These are phyloP conservation scores for Sebastiscus albofasciatus DNA, from an alignment of 2,797 vertebrate species.

Conservation along the genomic window DNA sequence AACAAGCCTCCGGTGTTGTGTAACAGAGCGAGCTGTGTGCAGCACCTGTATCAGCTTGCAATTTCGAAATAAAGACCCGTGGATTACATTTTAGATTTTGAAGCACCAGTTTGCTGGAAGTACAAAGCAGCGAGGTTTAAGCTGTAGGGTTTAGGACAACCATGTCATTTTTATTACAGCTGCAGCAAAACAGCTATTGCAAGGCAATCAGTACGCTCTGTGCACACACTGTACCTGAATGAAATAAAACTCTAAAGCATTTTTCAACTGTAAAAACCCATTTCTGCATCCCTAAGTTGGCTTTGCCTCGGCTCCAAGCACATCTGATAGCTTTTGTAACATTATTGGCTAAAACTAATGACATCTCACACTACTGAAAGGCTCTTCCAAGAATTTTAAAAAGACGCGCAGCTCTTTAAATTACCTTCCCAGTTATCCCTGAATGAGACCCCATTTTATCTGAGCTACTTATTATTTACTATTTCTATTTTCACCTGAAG, in stretches of 20 bases:
- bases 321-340: too few species aligned
- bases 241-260: neutral
- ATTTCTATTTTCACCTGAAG: too few species aligned
- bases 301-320: too few species aligned
- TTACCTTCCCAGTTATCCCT: too few species aligned
- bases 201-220: neutral
- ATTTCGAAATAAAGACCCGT: conserved; percentile 14
- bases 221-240: neutral
- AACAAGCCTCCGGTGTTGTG: conserved; percentile 60
- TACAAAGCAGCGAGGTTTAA: neutral
- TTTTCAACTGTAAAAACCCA: neutral
- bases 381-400: too few species aligned
- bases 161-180: neutral
- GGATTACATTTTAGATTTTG: conserved; percentile 40
- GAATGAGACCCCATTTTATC: too few species aligned
- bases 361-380: too few species aligned
- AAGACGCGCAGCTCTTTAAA: too few species aligned
- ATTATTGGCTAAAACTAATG: too few species aligned
- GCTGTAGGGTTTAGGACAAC: neutral
- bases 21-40: conserved; percentile 34
- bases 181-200: neutral
- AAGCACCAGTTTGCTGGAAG: neutral
- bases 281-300: neutral
- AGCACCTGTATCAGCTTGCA: conserved; percentile 36
- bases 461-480: too few species aligned